Percentiles rank a stretch among this genome's conserved stretches.
These are phyloP conservation scores for Rambutsinella grinnellia DNA, from an alignment of 2,888 invertebrate species.

Conservation along the genomic window DNA sequence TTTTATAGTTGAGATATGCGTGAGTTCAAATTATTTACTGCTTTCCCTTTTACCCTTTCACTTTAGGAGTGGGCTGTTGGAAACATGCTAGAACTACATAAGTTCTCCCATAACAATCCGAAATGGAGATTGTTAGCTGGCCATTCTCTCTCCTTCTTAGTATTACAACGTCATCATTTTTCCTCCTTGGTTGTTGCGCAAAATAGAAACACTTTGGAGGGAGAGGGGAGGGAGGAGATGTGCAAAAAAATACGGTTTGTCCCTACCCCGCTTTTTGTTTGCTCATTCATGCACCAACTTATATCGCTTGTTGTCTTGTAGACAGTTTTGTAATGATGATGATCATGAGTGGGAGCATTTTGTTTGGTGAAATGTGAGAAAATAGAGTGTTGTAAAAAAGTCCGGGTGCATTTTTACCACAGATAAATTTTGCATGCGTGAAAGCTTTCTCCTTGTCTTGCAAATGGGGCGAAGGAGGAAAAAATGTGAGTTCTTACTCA, in stretches of 20 bases:
- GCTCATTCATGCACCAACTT: background rate
- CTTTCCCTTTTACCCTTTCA: background rate
- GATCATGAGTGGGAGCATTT: background rate
- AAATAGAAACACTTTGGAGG: background rate
- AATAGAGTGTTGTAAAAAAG: background rate
- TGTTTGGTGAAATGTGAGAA: background rate
- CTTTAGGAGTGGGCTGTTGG: too few species aligned
- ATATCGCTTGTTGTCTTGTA: background rate
- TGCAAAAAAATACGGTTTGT: background rate
- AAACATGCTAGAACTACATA: too few species aligned
- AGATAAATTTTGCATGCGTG: conserved; percentile 56
- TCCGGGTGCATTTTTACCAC: conserved; percentile 24
- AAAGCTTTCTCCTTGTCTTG: conserved; percentile 18
- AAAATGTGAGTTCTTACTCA: background rate
- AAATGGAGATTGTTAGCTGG: too few species aligned
- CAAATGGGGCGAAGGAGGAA: background rate
- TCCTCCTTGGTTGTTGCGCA: background rate
- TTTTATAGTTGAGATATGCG: background rate
- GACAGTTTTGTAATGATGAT: background rate
- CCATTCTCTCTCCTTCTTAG: background rate
- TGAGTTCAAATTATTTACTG: background rate
- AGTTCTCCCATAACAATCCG: too few species aligned
- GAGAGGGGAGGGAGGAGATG: background rate
- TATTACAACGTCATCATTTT: background rate
- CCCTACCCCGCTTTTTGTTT: background rate